Evolutionary conservation across 37 sponge, comb jelly and placozoan genomes (phyloP), one percentile per base, ranked within the genome.

Genomic region (Cladorhizidae sp.): DNA sequence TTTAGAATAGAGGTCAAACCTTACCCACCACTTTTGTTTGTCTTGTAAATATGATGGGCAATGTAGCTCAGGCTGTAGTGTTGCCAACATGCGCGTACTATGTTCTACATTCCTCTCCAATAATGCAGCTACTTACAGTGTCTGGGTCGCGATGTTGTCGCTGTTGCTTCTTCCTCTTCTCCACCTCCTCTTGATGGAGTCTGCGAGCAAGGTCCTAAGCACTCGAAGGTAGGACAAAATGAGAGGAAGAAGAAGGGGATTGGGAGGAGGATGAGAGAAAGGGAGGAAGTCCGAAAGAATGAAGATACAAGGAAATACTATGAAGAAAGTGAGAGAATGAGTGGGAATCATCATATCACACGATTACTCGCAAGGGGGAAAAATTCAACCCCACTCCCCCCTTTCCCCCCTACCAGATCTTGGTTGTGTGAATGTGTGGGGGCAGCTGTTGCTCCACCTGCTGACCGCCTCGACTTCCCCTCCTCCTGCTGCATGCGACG

Each of bases 151-250:
- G 33, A 40, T 63, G 33, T 0, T 77, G 78, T 21, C 26, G 65
- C 29, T 32, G 40, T 49, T 63, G 68, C 38, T 67, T 31, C 68
- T 67, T 67, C 68, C 61, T 59, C 28, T 31, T 74, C 73, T 49
- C 72, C 32, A 40, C 43, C 49, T 84, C 85, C 51, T 76, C 77
- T 57, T 52, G 32, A 0, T 76, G 70, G 23, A 84, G 68, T 57
- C 62, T 40, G 40, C 26, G 64, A 28, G 85, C 85, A 20, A 77
- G 33, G 40, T 76, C 85, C 85, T 84, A 74, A 14, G n/a, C n/a
- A n/a, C n/a, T n/a, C n/a, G 28, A 23, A 26, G n/a, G 37, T 31
- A 35, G 6, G 38, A 67, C 6, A 31, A 5, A 45, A 9, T 45
- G 49, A 45, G 49, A 9, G 9, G 49, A 17, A 17, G 62, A 12